Evolutionary conservation across 2,797 vertebrate species (phyloP), one percentile per base, ranked within the genome.

Genomic region (Megalops cyprinoides): DNA sequence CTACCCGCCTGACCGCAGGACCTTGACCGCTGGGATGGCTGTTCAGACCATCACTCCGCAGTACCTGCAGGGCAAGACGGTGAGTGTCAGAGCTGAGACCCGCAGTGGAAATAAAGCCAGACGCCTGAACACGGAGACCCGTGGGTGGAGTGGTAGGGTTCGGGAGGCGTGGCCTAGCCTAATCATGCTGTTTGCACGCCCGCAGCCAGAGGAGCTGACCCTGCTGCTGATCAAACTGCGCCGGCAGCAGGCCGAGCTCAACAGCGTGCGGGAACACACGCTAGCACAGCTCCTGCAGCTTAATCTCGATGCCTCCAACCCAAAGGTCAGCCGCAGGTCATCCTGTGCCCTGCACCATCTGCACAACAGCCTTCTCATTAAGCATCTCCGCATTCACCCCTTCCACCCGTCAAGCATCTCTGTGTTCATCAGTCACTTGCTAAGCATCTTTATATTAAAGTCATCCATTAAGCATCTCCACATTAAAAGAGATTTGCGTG

Each of bases 221-320:
- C 95, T 99, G 92, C 93, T 99, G 93, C 95, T 99, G 34, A 99
- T 99, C 95, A 97, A 99, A 92, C 97, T 99, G 91, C 95, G 98
- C 82, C 95, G 98, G 92, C 97, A 99, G 93, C 98, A 99, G 92
- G 97, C 98, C 0, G 98, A 99, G 91, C 96, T 99, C 92, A 97
- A 91, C 93, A 97, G 96, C 90, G 91, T 98, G 90, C 96, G 97
- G 91, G 97, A 99, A 84, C 97, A 97, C 86, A 98, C 97, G 37
- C 88, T 98, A 89, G 91, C 97, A 79, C 98, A 99, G 93, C 97
- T 99, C 82, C 94, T 97, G 97, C 96, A 97, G 87, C 95, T 98
- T 82, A 97, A 97, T 86, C 88, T 96, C 86, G 96, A 97, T 91
- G 95, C 95, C 89, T 92, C 93, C 96, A 97, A 97, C 92, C 96